Conservation (phyloP, 1,140 invertebrate genomes). For the Carcinoscorpius rotundicauda region DNA sequence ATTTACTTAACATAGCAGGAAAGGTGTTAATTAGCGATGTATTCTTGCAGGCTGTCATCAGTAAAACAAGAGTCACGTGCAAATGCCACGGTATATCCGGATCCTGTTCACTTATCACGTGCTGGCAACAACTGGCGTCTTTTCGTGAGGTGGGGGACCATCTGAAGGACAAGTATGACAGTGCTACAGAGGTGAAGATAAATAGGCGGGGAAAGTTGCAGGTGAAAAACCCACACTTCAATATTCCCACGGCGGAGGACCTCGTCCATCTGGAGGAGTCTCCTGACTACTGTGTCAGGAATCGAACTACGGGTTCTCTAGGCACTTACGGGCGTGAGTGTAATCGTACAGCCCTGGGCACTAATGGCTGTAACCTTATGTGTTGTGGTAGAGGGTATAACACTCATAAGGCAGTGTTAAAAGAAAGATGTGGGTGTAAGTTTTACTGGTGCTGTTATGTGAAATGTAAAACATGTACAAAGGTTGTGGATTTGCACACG, state of each 20-base stretch:
- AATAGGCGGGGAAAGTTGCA: constrained; percentile 46
- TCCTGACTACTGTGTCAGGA: constrained; percentile 63
- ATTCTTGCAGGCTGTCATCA: constrained; percentile 55
- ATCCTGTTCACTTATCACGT: constrained; percentile 83
- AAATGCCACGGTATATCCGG: constrained; percentile 95
- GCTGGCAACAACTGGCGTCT: constrained; percentile 75
- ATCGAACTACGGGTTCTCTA: constrained; percentile 50
- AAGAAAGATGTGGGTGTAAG: constrained; percentile 66
- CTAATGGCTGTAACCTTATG: constrained; percentile 61
- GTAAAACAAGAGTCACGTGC: constrained; percentile 76
- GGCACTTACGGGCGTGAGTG: constrained; percentile 69
- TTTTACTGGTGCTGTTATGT: constrained; percentile 54
- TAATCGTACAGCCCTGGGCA: constrained; percentile 61
- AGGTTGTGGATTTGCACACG: constrained; percentile 41
- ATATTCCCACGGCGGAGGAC: constrained; percentile 72
- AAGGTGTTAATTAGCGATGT: too few species aligned
- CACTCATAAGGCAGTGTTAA: constrained; percentile 47
- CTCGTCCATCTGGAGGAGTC: constrained; percentile 82
- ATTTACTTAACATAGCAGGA: too few species aligned
- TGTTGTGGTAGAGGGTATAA: constrained; percentile 86
- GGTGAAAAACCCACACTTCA: constrained; percentile 47
- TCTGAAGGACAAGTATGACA: constrained; percentile 79
- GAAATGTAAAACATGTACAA: constrained; percentile 47
- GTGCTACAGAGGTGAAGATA: constrained; percentile 78
- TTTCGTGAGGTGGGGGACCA: constrained; percentile 61